phyloP scores from a whole-genome alignment of 2,888 invertebrate species.

The Ochlodes sylvanus region DNA sequence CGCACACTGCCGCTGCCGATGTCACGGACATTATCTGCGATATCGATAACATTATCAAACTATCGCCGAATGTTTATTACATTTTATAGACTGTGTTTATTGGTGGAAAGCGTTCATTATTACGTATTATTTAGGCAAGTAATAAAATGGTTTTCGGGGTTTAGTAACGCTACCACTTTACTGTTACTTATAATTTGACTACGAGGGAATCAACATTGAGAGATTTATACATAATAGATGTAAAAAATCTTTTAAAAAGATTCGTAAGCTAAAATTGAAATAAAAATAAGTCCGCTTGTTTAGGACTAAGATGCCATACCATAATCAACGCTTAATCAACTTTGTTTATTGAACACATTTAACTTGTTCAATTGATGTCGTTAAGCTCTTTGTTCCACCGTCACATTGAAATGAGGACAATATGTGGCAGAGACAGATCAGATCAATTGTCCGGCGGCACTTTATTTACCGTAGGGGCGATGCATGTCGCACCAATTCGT shows the following conservation, averaged over 20 bases:
- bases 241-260: too few relatives aligned
- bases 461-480: conserved; percentile 26
- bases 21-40: conserved; percentile 70
- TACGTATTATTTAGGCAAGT: not conserved
- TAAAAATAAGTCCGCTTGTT: too few relatives aligned
- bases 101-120: not conserved
- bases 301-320: too few relatives aligned
- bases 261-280: too few relatives aligned
- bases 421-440: conserved; percentile 25
- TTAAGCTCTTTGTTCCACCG: conserved; percentile 24
- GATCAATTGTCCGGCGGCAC: conserved; percentile 27
- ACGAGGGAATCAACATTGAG: too few relatives aligned
- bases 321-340: not conserved
- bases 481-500: not conserved
- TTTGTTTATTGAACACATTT: not conserved
- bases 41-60: conserved; percentile 42
- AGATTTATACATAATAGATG: too few relatives aligned
- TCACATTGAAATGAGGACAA: conserved; percentile 33
- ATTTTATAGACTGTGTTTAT: conserved; percentile 29
- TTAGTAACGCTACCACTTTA: too few relatives aligned
- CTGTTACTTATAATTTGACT: too few relatives aligned
- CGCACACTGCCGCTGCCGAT: conserved; percentile 64
- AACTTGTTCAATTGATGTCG: conserved; percentile 8
- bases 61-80: conserved; percentile 32
- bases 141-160: too few relatives aligned